Base-by-base conservation (phyloP, 2,888 invertebrate genomes). In the Coenonympha arcania region DNA sequence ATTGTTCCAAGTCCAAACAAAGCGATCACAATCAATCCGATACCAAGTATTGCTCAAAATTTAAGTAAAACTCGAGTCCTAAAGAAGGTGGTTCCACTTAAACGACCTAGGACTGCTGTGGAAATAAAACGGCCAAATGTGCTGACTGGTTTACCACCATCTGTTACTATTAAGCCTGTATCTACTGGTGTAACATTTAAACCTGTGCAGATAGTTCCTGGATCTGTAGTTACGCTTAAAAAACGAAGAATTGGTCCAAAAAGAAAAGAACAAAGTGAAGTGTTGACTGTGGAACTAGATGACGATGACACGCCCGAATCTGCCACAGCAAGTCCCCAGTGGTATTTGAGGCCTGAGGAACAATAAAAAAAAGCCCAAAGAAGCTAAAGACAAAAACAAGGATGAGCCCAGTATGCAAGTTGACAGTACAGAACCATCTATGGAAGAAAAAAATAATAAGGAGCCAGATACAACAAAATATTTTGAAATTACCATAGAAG, bases 261-360 rank as follows among this genome's bases (percentile, higher is more conserved):
- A 46, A 65, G 56, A 53, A 24, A 48, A 47, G 49, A 13, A 54
- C 9, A 52, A 13, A 26, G 54, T 48, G 66, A 67, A 34, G 62
- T 76, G 20, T 61, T 70, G 41, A 79, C 78, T 43, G 79, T 84
- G 4, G 77, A 83, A 47, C 63, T 85, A 36, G 85, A 85, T 63
- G 82, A 83, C 65, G 83, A 86, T 58, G 78, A 79, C 15, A 50
- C 55, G 4, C 30, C 65, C 8, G 43, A 62, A 34, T 31, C 61
- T 31, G 48, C 62, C 11, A 54, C 59, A 33, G 52, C 64, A 11
- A 66, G 69, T 39, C 85, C n/a, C n/a, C n/a, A n/a, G n/a, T n/a
- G n/a, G n/a, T n/a, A n/a, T n/a, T n/a, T n/a, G n/a, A n/a, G n/a
- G 48, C 85, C 86, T n/a, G 84, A 85, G 59, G 76, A 84, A 43